A percentile compares a stretch with the other conserved stretches of the same genome.
These are phyloP conservation scores for Taenioides sp. DNA, from an alignment of 2,797 vertebrate species.

Conservation along the genomic window DNA sequence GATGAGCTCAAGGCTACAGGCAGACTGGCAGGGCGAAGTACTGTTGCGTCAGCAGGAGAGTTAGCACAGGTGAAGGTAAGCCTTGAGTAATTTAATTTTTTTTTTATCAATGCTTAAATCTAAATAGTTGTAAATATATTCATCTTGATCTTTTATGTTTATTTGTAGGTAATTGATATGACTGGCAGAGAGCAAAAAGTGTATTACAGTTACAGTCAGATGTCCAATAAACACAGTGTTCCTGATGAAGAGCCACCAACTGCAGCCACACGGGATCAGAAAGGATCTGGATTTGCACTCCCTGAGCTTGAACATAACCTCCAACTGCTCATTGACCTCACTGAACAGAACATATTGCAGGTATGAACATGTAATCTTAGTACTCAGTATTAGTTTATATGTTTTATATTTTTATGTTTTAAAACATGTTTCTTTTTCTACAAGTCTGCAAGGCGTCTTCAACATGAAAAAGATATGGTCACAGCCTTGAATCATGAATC, in stretches of 20 bases:
- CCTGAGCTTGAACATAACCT: constrained; percentile 97
- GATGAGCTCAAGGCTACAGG: constrained; percentile 96
- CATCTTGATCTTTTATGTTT: not conserved
- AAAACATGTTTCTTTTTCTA: constrained; percentile 5
- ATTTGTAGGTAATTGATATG: constrained; percentile 94
- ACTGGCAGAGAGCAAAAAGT: constrained; percentile 95
- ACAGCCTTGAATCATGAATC: constrained; percentile 91
- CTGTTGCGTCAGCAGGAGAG: constrained; percentile 86
- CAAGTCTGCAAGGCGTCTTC: constrained; percentile 89
- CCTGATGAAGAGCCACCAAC: constrained; percentile 84
- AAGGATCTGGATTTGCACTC: constrained; percentile 84
- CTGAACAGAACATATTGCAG: constrained; percentile 98
- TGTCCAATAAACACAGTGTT: constrained; percentile 93
- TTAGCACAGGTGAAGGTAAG: constrained; percentile 95
- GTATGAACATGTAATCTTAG: constrained; percentile 45
- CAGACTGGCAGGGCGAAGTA: constrained; percentile 79
- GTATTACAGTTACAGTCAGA: constrained; percentile 98
- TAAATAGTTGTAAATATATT: not conserved
- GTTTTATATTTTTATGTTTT: not conserved
- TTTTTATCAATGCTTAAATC: not conserved
- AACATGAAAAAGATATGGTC: constrained; percentile 94
- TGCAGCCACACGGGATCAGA: constrained; percentile 81
- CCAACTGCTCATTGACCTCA: constrained; percentile 95
- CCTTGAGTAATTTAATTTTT: not conserved
- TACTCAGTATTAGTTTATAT: not conserved